Evolutionary conservation across 2,888 invertebrate species (phyloP).

Genomic region (Flexamia atlantica): DNA sequence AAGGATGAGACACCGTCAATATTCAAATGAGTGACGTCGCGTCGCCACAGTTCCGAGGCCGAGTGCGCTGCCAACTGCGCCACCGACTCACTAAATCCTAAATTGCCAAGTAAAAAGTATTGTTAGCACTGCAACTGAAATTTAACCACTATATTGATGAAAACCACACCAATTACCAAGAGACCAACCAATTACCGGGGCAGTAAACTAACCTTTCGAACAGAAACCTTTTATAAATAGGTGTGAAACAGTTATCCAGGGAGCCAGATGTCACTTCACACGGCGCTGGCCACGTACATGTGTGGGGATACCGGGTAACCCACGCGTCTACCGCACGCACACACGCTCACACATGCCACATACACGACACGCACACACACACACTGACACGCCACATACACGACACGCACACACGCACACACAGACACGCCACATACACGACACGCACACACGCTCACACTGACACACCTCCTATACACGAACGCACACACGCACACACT

Average conservation of each 20-base stretch:
- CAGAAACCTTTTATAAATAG: too few species aligned
- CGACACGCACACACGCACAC: constrained; percentile 4
- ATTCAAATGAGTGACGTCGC: too few species aligned
- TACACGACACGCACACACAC: background rate
- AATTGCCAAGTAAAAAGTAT: too few species aligned
- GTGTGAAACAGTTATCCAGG: background rate
- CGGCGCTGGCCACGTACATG: constrained; percentile 1
- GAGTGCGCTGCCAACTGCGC: too few species aligned
- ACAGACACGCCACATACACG: background rate
- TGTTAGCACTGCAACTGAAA: too few species aligned
- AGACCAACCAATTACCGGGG: too few species aligned
- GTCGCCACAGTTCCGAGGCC: too few species aligned
- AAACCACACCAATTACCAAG: too few species aligned
- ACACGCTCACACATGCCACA: background rate
- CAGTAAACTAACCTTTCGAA: too few species aligned
- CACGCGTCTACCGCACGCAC: background rate
- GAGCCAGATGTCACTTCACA: background rate
- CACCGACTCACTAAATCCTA: too few species aligned
- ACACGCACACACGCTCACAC: background rate
- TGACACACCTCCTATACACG: background rate
- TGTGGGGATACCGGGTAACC: constrained; percentile 9
- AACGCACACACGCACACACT: background rate
- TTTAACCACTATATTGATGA: too few species aligned
- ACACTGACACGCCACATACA: background rate
- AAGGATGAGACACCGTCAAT: too few species aligned